Percentiles rank a stretch among this genome's conserved stretches.
These are phyloP conservation scores for Dufourea novaeangliae DNA, from an alignment of 1,140 invertebrate genomes.

Conservation along the genomic window DNA sequence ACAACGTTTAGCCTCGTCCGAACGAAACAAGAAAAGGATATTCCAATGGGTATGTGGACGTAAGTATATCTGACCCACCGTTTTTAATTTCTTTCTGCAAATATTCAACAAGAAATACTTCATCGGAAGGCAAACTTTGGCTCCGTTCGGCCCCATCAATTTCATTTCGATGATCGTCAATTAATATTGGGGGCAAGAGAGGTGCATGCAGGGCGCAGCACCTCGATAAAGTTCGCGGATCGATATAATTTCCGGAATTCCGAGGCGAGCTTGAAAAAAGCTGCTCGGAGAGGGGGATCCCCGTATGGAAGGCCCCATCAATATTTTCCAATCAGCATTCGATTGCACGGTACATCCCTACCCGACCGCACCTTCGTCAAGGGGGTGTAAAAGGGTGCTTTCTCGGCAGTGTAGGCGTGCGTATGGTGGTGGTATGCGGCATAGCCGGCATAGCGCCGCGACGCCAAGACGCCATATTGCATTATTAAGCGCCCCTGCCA, in stretches of 20 bases:
- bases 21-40: no score
- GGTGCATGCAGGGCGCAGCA: not conserved
- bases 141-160: not conserved
- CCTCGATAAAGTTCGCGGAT: slow-evolving; percentile 24
- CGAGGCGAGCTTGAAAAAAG: slow-evolving; percentile 55
- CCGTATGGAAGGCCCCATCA: slow-evolving; percentile 64
- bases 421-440: slow-evolving; percentile 78
- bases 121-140: not conserved
- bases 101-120: no score
- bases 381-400: slow-evolving; percentile 47
- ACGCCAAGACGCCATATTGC: slow-evolving; percentile 79
- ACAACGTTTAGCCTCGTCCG: no score
- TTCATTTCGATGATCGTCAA: slow-evolving; percentile 4
- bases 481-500: slow-evolving; percentile 78
- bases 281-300: slow-evolving; percentile 12
- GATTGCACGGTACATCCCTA: slow-evolving; percentile 64
- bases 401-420: slow-evolving; percentile 68
- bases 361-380: not conserved
- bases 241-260: slow-evolving; percentile 61
- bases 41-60: no score
- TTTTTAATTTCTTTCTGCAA: no score
- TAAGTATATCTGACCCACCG: no score
- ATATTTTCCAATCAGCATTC: slow-evolving; percentile 81
- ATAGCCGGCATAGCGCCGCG: slow-evolving; percentile 78
- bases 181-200: slow-evolving; percentile 44